Conservation (phyloP, 2,113 vertebrate species). For the Rutilus rutilus region DNA sequence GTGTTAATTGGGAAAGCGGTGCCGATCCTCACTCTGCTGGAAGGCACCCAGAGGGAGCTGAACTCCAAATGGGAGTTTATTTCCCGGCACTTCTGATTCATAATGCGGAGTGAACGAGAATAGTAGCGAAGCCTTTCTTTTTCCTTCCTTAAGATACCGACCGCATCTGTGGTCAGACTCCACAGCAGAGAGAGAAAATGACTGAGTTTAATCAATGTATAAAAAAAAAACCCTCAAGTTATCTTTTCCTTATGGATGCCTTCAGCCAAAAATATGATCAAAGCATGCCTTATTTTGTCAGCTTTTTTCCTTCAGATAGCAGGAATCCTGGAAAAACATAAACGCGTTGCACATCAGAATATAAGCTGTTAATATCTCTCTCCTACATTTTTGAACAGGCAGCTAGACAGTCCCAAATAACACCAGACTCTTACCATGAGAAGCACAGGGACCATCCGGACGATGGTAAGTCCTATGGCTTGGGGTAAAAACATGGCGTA, state of each 20-base stretch:
- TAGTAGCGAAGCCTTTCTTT: conserved; percentile 43
- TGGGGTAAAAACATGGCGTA: conserved; percentile 16
- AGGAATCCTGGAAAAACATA: background rate
- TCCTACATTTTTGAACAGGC: conserved; percentile 73
- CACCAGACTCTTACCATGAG: conserved; percentile 92
- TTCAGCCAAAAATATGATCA: background rate
- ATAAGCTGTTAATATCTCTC: background rate
- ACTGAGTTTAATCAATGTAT: conserved; percentile 1
- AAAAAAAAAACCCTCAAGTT: background rate
- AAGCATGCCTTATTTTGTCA: background rate
- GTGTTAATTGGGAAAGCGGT: conserved; percentile 76
- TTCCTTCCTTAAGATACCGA: background rate
- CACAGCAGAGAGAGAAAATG: conserved; percentile 1
- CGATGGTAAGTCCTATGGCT: conserved; percentile 83
- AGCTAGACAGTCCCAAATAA: conserved; percentile 86
- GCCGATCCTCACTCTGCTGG: conserved; percentile 69
- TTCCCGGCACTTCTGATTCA: conserved; percentile 43
- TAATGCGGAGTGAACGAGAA: conserved; percentile 56
- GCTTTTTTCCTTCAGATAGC: background rate
- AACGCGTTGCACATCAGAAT: background rate
- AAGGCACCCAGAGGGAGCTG: conserved; percentile 71
- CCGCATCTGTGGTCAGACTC: conserved; percentile 3
- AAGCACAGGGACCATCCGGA: conserved; percentile 93
- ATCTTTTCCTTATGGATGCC: background rate
- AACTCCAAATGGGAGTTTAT: conserved; percentile 64